Conservation (phyloP, 2,113 vertebrate genomes). For the Pangasianodon hypophthalmus region DNA sequence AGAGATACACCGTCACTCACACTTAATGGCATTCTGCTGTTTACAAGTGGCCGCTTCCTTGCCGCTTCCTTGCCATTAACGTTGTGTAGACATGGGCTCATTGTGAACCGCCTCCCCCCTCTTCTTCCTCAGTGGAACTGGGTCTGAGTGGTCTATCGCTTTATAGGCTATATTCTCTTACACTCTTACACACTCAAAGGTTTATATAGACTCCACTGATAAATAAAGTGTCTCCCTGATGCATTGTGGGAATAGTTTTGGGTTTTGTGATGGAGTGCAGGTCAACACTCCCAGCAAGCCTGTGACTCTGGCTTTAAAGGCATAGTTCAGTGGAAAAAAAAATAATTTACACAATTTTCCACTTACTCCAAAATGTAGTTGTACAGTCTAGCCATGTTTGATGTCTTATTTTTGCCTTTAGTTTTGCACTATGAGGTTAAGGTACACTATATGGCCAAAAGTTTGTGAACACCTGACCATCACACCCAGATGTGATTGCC, state of each 20-base stretch:
- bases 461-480: not conserved
- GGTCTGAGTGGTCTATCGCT: slow-evolving; percentile 45
- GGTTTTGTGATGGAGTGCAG: slow-evolving; percentile 41
- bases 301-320: not conserved
- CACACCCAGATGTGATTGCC: not conserved
- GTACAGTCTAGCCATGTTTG: not conserved
- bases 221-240: slow-evolving; percentile 44
- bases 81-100: slow-evolving; percentile 48
- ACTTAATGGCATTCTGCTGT: slow-evolving; percentile 57
- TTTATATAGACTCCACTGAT: slow-evolving; percentile 52
- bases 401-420: too few species aligned
- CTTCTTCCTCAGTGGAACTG: slow-evolving; percentile 6
- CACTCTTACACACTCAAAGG: slow-evolving; percentile 46
- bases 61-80: slow-evolving; percentile 50
- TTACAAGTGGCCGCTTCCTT: slow-evolving; percentile 55
- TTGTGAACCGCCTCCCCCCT: slow-evolving; percentile 32
- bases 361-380: not conserved
- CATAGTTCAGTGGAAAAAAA: not conserved
- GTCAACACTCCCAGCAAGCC: not conserved
- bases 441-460: not conserved
- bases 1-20: not conserved
- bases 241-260: slow-evolving; percentile 53
- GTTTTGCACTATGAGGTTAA: not conserved
- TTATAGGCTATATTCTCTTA: slow-evolving; percentile 55
- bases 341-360: not conserved